These are phyloP conservation scores for Chelonia mydas DNA, from an alignment of 2,797 vertebrate genomes.

Conservation along the genomic window DNA sequence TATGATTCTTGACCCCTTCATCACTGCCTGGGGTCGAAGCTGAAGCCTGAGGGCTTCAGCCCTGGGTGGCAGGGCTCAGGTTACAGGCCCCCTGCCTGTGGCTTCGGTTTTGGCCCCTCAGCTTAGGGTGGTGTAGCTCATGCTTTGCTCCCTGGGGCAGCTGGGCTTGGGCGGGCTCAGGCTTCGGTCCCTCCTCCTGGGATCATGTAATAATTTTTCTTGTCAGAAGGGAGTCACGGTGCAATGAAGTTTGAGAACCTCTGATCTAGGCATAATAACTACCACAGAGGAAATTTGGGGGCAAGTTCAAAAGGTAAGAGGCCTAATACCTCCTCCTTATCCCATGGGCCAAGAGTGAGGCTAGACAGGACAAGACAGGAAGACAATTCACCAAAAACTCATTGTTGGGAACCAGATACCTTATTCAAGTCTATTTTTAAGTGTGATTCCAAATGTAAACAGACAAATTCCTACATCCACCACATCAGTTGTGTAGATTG, in stretches of 20 bases:
- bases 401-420: background rate
- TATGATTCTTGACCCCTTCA: background rate
- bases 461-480: background rate
- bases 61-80: no score
- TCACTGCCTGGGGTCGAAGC: background rate
- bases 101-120: no score
- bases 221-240: no score
- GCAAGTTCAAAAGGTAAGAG: background rate
- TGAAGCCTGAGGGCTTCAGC: no score
- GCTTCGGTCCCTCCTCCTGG: no score
- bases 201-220: no score
- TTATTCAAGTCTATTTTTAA: background rate
- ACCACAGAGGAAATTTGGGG: background rate
- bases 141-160: no score
- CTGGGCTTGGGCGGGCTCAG: no score
- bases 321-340: background rate
- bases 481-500: background rate
- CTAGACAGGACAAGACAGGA: background rate
- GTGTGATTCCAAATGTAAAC: constrained; percentile 12
- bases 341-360: background rate
- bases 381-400: background rate
- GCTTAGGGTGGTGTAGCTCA: no score
- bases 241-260: no score
- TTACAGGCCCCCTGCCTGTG: no score
- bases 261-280: background rate